A percentile compares a stretch with the other conserved stretches of the same genome.
These are phyloP conservation scores for Limonius californicus DNA, from an alignment of 1,140 invertebrate species.

Conservation along the genomic window DNA sequence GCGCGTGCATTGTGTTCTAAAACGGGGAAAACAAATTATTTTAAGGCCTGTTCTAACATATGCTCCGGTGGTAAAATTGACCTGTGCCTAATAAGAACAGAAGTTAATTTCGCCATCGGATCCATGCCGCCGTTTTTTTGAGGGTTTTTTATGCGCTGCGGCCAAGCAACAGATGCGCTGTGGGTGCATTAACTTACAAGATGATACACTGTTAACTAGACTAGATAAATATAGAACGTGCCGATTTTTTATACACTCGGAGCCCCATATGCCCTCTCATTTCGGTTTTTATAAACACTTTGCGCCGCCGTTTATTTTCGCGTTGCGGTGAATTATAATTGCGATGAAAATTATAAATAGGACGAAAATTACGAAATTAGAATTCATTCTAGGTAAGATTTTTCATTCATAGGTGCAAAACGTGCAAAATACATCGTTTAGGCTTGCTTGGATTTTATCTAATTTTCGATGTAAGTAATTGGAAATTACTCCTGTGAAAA, in stretches of 20 bases:
- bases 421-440: too few relatives aligned
- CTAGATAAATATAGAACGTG: constrained; percentile 1
- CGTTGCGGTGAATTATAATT: too few relatives aligned
- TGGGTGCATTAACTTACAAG: background rate
- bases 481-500: too few relatives aligned
- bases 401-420: too few relatives aligned
- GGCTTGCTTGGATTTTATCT: too few relatives aligned
- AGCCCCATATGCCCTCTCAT: background rate
- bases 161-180: background rate
- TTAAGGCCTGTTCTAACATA: background rate
- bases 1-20: background rate
- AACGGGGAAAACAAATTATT: background rate
- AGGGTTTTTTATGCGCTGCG: background rate
- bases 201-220: background rate
- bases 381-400: too few relatives aligned
- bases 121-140: background rate
- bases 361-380: too few relatives aligned
- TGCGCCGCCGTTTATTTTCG: too few relatives aligned
- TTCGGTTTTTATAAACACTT: too few relatives aligned
- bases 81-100: background rate
- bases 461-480: too few relatives aligned
- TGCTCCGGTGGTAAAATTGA: background rate
- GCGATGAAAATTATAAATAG: too few relatives aligned
- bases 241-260: background rate
- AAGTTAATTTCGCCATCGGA: background rate